Conservation (phyloP, 2,888 invertebrate species). For the Pyrocoelia pectoralis region DNA sequence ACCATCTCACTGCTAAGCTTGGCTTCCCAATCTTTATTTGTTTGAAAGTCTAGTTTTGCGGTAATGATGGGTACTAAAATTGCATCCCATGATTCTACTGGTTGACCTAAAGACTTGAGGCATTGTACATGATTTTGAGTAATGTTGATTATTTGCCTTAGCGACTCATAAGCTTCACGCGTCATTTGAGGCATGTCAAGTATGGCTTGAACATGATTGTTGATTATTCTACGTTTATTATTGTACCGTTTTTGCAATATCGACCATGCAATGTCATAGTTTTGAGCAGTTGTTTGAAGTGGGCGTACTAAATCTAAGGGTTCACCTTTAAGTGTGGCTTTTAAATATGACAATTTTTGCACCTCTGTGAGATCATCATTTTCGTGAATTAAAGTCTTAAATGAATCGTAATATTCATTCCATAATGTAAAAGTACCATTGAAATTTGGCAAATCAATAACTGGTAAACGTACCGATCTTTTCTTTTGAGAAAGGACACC, state of each 20-base stretch:
- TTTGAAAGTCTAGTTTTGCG: background rate
- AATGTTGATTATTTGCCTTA: background rate
- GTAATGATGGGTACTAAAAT: background rate
- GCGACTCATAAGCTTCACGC: background rate
- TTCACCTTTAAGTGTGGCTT: background rate
- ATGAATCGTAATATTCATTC: too few species aligned
- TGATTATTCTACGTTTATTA: background rate
- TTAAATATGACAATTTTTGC: background rate
- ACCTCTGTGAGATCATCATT: background rate
- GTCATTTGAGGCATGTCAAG: background rate
- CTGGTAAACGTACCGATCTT: too few species aligned
- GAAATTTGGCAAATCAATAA: too few species aligned
- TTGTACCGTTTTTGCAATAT: background rate
- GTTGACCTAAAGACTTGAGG: background rate
- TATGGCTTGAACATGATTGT: background rate
- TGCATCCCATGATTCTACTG: background rate
- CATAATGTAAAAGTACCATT: too few species aligned
- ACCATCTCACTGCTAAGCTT: background rate
- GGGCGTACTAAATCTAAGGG: background rate
- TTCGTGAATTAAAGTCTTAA: too few species aligned
- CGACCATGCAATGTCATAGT: background rate
- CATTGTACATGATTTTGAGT: background rate
- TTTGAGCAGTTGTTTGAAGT: background rate
- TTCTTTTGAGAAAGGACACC: too few species aligned
- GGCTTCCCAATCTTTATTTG: background rate